A percentile compares a stretch with the other conserved stretches of the same genome.
Evolutionary conservation across 2,113 vertebrate genomes (phyloP).

Genomic region (Gasterosteus nipponicus): DNA sequence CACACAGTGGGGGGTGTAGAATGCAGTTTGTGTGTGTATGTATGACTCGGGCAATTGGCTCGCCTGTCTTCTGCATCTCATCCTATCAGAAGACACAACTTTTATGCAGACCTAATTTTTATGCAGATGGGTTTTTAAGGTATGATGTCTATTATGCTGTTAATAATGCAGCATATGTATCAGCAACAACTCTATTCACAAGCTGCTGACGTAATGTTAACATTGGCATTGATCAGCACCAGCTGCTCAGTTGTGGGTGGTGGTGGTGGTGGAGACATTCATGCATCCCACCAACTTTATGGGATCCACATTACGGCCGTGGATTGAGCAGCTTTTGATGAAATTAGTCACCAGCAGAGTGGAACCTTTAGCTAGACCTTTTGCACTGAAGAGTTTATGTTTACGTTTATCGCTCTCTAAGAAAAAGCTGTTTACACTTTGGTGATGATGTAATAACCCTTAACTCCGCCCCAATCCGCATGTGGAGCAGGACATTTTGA

Average conservation of each 20-base stretch:
- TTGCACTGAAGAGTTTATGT: not conserved
- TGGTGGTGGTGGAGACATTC: not conserved
- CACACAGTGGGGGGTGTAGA: not conserved
- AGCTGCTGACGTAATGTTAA: not conserved
- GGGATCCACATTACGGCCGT: slow-evolving; percentile 32
- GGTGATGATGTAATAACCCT: slow-evolving; percentile 16
- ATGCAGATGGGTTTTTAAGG: not conserved
- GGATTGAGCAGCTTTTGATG: slow-evolving; percentile 2
- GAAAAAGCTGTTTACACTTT: not conserved
- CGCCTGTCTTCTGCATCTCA: not conserved
- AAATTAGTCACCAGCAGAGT: not conserved
- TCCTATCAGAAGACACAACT: not conserved
- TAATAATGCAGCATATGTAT: not conserved
- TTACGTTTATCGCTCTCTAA: not conserved
- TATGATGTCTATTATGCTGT: not conserved
- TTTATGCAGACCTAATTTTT: not conserved
- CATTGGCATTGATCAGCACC: slow-evolving; percentile 27
- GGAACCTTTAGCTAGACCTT: not conserved
- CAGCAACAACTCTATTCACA: slow-evolving; percentile 1
- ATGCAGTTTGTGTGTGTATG: not conserved
- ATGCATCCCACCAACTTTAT: slow-evolving; percentile 17
- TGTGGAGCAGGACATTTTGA: slow-evolving; percentile 11
- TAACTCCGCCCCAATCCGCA: slow-evolving; percentile 3
- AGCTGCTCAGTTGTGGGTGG: slow-evolving; percentile 28
- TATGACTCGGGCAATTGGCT: not conserved